These are phyloP conservation scores for Lacerta viridis DNA, from an alignment of 2,797 vertebrate species.

Conservation along the genomic window DNA sequence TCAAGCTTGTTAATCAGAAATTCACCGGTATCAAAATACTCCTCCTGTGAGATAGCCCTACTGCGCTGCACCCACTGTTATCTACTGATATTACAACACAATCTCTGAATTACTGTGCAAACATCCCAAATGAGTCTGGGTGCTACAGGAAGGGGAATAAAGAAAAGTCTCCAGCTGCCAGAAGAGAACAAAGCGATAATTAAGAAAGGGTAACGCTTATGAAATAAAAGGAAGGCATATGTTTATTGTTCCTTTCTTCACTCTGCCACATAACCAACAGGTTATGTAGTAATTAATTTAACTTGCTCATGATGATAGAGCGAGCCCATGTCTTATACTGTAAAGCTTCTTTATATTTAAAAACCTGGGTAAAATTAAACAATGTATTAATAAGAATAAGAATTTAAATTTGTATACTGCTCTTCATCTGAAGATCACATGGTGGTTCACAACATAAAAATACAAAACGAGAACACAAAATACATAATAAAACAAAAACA, in stretches of 20 bases:
- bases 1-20: slow-evolving; percentile 8
- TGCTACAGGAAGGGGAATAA: not conserved
- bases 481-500: no score
- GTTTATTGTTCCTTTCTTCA: not conserved
- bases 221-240: not conserved
- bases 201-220: not conserved
- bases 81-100: not conserved
- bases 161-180: no score
- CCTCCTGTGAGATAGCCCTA: not conserved
- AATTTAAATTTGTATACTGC: no score
- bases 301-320: not conserved
- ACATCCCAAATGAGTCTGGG: not conserved
- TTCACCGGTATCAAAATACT: not conserved
- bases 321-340: not conserved
- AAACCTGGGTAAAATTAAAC: not conserved
- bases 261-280: not conserved
- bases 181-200: not conserved
- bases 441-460: no score
- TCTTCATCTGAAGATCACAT: no score
- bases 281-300: not conserved
- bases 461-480: no score
- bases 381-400: not conserved
- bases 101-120: not conserved
- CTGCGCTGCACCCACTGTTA: not conserved
- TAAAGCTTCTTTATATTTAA: not conserved